Percentiles rank a stretch among this genome's conserved stretches.
These are phyloP conservation scores for Cotesia glomerata DNA, from an alignment of 1,140 invertebrate genomes.

Conservation along the genomic window DNA sequence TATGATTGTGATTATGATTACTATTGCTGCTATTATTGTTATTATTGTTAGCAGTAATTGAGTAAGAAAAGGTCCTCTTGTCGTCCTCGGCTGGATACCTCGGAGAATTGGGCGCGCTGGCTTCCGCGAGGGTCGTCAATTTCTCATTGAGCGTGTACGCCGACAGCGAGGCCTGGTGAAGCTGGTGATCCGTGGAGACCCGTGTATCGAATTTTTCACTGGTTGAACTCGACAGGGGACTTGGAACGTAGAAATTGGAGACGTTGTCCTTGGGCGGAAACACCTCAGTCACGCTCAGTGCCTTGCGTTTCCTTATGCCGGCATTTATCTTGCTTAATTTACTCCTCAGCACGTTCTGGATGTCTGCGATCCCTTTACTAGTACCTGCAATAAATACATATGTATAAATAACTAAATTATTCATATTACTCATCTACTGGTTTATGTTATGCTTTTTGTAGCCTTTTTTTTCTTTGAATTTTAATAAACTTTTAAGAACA, in stretches of 20 bases:
- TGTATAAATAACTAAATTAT: no score
- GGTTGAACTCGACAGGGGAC: constrained; percentile 58
- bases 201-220: constrained; percentile 41
- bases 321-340: constrained; percentile 72
- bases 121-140: constrained; percentile 48
- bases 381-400: constrained; percentile 41
- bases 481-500: no score
- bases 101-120: constrained; percentile 49
- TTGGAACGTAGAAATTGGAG: constrained; percentile 73
- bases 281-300: constrained; percentile 72
- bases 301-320: constrained; percentile 69
- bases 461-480: no score
- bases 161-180: neutral
- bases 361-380: constrained; percentile 60
- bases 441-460: neutral
- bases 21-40: neutral
- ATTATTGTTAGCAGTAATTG: constrained; percentile 20
- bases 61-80: constrained; percentile 38
- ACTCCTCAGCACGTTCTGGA: constrained; percentile 70
- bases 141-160: constrained; percentile 43
- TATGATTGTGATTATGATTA: no score
- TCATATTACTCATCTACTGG: no score
- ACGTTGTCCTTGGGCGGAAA: constrained; percentile 59
- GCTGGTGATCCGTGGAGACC: neutral
- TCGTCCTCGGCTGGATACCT: constrained; percentile 33